These are phyloP conservation scores for Belonocnema kinseyi DNA, from an alignment of 1,140 invertebrate genomes.

Conservation along the genomic window DNA sequence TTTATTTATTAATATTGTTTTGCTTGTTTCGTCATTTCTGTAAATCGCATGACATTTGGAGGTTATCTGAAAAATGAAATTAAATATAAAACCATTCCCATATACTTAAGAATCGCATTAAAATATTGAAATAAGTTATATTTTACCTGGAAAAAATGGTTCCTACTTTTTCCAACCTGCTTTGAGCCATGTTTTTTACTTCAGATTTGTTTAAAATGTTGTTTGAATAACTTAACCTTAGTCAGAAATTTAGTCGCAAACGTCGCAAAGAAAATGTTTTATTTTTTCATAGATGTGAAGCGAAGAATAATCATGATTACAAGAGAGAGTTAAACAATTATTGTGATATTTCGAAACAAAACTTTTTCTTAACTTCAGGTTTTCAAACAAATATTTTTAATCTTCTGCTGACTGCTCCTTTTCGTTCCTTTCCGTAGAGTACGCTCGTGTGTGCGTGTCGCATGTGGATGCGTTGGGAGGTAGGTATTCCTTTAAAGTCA, in stretches of 20 bases:
- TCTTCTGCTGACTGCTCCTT: too few relatives aligned
- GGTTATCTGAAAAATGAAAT: too few relatives aligned
- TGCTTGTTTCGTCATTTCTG: too few relatives aligned
- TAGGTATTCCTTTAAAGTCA: too few relatives aligned
- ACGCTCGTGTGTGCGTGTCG: too few relatives aligned
- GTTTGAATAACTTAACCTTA: background rate
- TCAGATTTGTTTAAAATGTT: constrained; percentile 30
- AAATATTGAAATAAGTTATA: background rate
- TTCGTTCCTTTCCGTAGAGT: too few relatives aligned
- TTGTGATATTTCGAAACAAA: background rate
- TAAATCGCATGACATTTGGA: too few relatives aligned
- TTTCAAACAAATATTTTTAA: too few relatives aligned
- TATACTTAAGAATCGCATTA: constrained; percentile 24
- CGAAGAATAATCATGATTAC: constrained; percentile 1
- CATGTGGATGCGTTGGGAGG: too few relatives aligned
- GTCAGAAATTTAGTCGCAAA: background rate
- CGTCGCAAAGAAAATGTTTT: background rate
- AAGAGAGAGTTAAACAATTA: background rate
- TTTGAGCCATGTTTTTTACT: constrained; percentile 77
- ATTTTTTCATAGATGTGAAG: background rate
- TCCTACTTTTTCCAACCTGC: constrained; percentile 83
- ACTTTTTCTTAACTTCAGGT: background rate
- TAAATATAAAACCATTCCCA: background rate
- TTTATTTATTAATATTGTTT: too few relatives aligned
- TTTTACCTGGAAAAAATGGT: constrained; percentile 82